Evolutionary conservation across 1,140 invertebrate genomes (phyloP).

Genomic region (Stegodyphus mimosarum): DNA sequence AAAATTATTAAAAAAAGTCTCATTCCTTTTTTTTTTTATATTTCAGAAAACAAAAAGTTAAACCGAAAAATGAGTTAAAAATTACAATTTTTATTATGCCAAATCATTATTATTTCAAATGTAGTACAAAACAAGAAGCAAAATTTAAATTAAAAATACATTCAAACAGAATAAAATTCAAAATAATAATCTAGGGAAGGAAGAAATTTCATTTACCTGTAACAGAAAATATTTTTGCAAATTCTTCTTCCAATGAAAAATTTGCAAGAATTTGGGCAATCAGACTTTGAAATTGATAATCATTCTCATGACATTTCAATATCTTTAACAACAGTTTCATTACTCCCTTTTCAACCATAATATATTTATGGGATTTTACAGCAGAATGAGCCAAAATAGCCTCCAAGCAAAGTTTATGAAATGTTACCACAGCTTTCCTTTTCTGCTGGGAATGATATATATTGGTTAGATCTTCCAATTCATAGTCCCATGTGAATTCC

Average conservation of each 20-base stretch:
- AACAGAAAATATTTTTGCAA: not conserved
- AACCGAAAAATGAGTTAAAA: not conserved
- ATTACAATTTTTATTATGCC: not conserved
- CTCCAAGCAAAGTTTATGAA: constrained; percentile 1
- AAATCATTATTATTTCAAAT: not conserved
- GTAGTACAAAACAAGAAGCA: not conserved
- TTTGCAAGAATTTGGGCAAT: constrained; percentile 11
- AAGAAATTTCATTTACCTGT: not conserved
- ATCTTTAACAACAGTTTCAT: not conserved
- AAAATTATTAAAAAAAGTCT: too few relatives aligned
- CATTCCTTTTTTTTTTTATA: too few relatives aligned
- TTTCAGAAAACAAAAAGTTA: too few relatives aligned
- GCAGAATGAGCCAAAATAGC: constrained; percentile 2
- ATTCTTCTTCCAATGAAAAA: constrained; percentile 1
- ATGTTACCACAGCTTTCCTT: not conserved
- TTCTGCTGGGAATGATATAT: constrained; percentile 14
- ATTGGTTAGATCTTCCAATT: not conserved
- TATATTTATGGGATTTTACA: not conserved
- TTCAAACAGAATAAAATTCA: not conserved
- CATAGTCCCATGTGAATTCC: not conserved
- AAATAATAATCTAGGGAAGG: not conserved
- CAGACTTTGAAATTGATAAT: not conserved
- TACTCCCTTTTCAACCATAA: not conserved
- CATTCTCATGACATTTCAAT: not conserved
- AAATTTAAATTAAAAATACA: constrained; percentile 6